Evolutionary conservation across 2,888 invertebrate species (phyloP).

Genomic region (Amphipyra tragopoginis): DNA sequence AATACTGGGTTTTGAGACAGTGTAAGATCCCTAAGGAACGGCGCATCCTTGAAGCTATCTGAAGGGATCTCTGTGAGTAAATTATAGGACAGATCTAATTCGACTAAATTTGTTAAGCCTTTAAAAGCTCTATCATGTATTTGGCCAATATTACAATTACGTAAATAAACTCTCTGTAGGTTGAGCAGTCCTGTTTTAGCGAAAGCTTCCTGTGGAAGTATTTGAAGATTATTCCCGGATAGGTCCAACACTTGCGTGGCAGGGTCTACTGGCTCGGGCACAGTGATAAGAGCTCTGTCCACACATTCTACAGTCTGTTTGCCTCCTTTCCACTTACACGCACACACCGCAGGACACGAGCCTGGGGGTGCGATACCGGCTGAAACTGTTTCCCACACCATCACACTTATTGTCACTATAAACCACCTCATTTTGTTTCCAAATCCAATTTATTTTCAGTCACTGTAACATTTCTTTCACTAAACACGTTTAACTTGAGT

Average conservation of each 20-base stretch:
- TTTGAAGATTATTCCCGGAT: constrained; percentile 96
- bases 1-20: constrained; percentile 95
- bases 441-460: constrained; percentile 71
- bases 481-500: constrained; percentile 59
- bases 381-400: constrained; percentile 81
- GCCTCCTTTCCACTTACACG: constrained; percentile 98
- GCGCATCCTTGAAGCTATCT: constrained; percentile 94
- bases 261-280: constrained; percentile 96
- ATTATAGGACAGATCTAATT: constrained; percentile 96
- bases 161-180: constrained; percentile 95
- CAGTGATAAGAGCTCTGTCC: constrained; percentile 94
- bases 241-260: constrained; percentile 97
- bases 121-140: constrained; percentile 96
- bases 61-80: constrained; percentile 95
- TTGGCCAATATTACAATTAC: constrained; percentile 95
- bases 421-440: constrained; percentile 86
- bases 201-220: constrained; percentile 95
- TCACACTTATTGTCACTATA: constrained; percentile 84
- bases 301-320: constrained; percentile 98
- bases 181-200: constrained; percentile 94
- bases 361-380: constrained; percentile 88
- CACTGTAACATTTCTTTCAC: constrained; percentile 76
- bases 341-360: constrained; percentile 94
- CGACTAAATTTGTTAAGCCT: constrained; percentile 96
- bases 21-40: constrained; percentile 95